phyloP scores from a whole-genome alignment of 2,888 invertebrate species.

The Willowsia nigromaculata region DNA sequence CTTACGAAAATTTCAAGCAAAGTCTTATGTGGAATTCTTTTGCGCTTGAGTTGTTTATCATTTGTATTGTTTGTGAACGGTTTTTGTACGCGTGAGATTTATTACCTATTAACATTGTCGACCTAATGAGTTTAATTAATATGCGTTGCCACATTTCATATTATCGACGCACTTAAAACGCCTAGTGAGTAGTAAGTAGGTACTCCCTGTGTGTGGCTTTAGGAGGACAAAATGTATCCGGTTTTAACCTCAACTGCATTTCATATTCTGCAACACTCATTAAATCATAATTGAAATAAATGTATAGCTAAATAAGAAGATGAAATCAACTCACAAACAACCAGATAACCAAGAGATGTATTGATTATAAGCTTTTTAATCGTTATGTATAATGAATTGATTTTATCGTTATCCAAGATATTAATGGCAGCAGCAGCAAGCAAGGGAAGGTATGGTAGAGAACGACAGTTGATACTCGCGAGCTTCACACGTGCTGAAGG shows the following conservation, averaged over 20 bases:
- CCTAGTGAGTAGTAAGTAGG: too few relatives aligned
- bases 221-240: background rate
- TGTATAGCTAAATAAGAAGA: background rate
- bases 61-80: background rate
- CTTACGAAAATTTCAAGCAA: background rate
- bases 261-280: background rate
- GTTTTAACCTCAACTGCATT: constrained; percentile 5
- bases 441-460: background rate
- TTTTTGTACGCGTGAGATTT: background rate
- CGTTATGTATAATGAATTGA: too few relatives aligned
- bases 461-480: background rate
- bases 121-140: constrained; percentile 17
- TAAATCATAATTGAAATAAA: background rate
- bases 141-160: background rate
- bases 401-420: background rate
- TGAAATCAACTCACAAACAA: background rate
- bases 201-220: background rate
- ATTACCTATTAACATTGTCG: constrained; percentile 4
- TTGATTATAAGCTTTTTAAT: background rate
- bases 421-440: background rate
- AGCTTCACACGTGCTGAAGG: constrained; percentile 6
- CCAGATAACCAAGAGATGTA: background rate
- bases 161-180: background rate
- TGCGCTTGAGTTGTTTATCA: background rate
- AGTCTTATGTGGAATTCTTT: background rate